Conservation (phyloP, 2,797 vertebrate genomes). For the Pyrocephalus nanus region DNA sequence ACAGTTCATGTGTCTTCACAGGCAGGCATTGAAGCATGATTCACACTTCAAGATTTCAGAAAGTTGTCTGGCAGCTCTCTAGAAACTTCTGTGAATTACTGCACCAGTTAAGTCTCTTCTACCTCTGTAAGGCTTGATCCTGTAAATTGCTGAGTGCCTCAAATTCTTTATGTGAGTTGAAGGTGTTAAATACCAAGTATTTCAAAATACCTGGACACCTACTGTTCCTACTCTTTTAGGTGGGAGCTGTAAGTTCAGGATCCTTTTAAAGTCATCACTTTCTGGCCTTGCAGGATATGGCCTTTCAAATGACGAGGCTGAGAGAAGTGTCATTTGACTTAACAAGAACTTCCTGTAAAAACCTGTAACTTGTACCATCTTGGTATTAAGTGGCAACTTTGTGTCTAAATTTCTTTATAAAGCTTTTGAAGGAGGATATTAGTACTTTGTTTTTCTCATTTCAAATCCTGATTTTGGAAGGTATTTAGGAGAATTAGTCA, state of each 20-base stretch:
- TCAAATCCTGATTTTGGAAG: slow-evolving; percentile 43
- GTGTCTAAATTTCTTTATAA: slow-evolving; percentile 45
- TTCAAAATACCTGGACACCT: background rate
- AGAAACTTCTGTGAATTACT: slow-evolving; percentile 37
- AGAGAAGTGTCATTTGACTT: slow-evolving; percentile 7
- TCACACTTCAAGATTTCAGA: slow-evolving; percentile 12
- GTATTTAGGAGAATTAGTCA: slow-evolving; percentile 41
- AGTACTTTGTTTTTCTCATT: slow-evolving; percentile 42
- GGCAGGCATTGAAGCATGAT: background rate
- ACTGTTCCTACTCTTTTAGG: background rate
- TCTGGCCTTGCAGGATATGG: background rate
- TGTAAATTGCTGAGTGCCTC: slow-evolving; percentile 45
- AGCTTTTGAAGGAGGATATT: slow-evolving; percentile 16
- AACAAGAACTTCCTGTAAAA: slow-evolving; percentile 38
- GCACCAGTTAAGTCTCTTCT: slow-evolving; percentile 38
- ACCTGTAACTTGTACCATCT: slow-evolving; percentile 63
- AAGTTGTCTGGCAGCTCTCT: slow-evolving; percentile 39
- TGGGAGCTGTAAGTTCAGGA: background rate
- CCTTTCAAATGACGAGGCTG: slow-evolving; percentile 8
- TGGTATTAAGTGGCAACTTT: slow-evolving; percentile 58
- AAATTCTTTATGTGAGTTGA: background rate
- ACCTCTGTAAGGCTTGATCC: slow-evolving; percentile 50
- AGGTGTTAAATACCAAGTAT: slow-evolving; percentile 16
- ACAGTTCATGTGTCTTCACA: slow-evolving; percentile 1
- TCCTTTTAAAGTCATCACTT: slow-evolving; percentile 7